A percentile compares a stretch with the other conserved stretches of the same genome.
phyloP scores from a whole-genome alignment of 2,113 vertebrate genomes.

The Gymnorhina tibicen region DNA sequence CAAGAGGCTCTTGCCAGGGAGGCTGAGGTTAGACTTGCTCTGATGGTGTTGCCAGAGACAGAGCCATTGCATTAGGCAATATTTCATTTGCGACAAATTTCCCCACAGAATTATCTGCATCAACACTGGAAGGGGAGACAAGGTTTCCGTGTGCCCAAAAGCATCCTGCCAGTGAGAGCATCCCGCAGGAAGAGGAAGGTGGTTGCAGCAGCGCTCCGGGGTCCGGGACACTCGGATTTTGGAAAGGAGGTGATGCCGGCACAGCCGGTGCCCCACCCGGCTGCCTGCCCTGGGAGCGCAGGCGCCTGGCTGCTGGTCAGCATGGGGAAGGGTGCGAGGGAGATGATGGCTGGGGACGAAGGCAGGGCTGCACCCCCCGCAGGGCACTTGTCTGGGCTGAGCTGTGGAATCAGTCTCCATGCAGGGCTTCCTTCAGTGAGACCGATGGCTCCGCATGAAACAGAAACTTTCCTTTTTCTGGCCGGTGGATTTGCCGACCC shows the following conservation, averaged over 20 bases:
- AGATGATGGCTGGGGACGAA: not conserved
- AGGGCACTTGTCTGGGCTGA: fast-evolving
- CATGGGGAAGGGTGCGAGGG: fast-evolving
- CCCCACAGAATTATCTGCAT: not conserved
- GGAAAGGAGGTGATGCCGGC: not conserved
- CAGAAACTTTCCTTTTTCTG: not conserved
- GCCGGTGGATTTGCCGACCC: not conserved
- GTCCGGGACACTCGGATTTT: not conserved
- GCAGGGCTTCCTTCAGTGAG: fast-evolving
- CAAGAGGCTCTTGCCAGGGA: not conserved
- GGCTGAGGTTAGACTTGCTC: fast-evolving
- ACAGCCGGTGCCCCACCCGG: fast-evolving
- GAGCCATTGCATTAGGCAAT: fast-evolving
- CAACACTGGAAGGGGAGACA: not conserved
- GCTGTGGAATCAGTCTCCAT: fast-evolving
- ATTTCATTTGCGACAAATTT: not conserved
- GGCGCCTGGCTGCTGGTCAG: not conserved
- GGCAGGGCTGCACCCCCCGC: not conserved
- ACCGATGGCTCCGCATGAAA: fast-evolving
- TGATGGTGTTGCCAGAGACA: not conserved
- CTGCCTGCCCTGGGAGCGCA: not conserved
- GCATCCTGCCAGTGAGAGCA: fast-evolving
- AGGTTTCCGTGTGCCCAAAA: not conserved
- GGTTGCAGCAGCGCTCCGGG: fast-evolving
- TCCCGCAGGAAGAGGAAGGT: fast-evolving